Conservation (phyloP, 2,113 vertebrate species). For the Silurus meridionalis region DNA sequence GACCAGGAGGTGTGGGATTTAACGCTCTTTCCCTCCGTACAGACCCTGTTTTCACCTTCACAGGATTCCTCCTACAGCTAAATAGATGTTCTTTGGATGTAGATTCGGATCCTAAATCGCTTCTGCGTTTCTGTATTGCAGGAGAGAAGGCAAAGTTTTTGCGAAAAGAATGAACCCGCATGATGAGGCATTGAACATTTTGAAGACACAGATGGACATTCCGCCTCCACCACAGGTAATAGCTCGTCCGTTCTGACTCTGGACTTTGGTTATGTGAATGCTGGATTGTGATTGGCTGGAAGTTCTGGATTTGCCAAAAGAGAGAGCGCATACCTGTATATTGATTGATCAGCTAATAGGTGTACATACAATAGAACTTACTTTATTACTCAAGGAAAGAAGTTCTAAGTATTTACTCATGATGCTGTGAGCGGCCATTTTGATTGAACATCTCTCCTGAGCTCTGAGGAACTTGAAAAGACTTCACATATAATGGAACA, state of each 20-base stretch:
- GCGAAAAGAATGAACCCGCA: slow-evolving; percentile 83
- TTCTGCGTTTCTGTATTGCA: slow-evolving; percentile 44
- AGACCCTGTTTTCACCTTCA: neutral
- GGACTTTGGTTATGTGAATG: neutral
- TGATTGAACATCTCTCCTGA: neutral
- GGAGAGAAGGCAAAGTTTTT: slow-evolving; percentile 78
- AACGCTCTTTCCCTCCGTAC: too few species aligned
- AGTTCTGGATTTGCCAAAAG: neutral
- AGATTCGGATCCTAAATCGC: neutral
- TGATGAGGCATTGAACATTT: slow-evolving; percentile 89
- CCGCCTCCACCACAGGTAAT: slow-evolving; percentile 67
- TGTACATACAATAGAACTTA: neutral
- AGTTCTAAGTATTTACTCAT: neutral
- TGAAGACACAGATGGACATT: slow-evolving; percentile 84
- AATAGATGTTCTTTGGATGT: too few species aligned
- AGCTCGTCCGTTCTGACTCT: neutral
- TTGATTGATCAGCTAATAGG: neutral
- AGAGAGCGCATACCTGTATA: neutral
- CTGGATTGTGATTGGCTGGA: neutral
- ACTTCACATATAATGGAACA: neutral
- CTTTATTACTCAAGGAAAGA: neutral
- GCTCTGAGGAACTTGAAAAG: neutral
- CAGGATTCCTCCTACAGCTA: neutral
- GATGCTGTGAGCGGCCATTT: neutral
- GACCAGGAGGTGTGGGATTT: slow-evolving; percentile 58